Base-by-base conservation (phyloP, 1,140 invertebrate genomes). In the Hesperophylax magnus region DNA sequence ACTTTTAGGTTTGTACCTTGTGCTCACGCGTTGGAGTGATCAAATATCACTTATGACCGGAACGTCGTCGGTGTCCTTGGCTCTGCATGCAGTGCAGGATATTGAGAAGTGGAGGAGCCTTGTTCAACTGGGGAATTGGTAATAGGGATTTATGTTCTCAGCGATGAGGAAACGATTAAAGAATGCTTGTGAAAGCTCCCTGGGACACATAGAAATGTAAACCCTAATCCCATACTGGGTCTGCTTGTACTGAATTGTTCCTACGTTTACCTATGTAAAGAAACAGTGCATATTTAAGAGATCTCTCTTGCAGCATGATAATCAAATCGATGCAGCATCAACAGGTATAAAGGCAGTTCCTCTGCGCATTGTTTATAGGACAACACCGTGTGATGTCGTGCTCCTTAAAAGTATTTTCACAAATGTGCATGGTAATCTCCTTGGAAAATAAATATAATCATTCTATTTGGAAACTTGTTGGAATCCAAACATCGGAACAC, bases 231-330 rank as follows among this genome's bases (percentile, higher is more conserved):
- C 8, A 11, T 47, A 47, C 39, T 47, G 39, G 0, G 39, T 47
- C 9, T 14, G 39, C 14, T 47, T 47, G 39, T 47, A 47, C 27
- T 53, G 69, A 22, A 72, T 72, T 72, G 69, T 72, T 72, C 52
- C 52, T 72, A 72, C 69, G 17, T 69, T 47, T 47, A 47, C 39
- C 11, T 47, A 14, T 34, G 52, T 69, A 34, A 34, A n/a, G 34
- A 34, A 18, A 24, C 1, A 20, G 65, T 69, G 65, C 18, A 69
- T 69, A 69, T 52, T 69, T 69, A 69, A 18, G 52, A 52, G 34
- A 34, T 34, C n/a, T 39, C 39, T 17, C 34, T 39, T n/a, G 18
- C 17, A 39, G 31, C 65, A 69, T 69, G 65, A 69, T 34, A 69
- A 69, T 39, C 34, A 69, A 67, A 47, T n/a, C n/a, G 34, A 69